Evolutionary conservation across 2,888 invertebrate genomes (phyloP).

Genomic region (Amphipoea lucens): DNA sequence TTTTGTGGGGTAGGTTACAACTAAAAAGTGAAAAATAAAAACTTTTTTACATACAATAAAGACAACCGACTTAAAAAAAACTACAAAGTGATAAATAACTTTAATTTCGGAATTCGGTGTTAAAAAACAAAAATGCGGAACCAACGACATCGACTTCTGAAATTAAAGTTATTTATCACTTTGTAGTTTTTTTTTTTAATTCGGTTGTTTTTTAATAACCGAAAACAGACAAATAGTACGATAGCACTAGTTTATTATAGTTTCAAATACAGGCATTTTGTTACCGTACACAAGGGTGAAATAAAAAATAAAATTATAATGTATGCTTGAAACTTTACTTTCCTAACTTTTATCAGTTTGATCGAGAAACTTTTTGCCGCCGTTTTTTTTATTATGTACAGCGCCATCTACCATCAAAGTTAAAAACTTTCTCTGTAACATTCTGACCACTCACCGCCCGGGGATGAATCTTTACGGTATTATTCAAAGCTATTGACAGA

Average conservation of each 20-base stretch:
- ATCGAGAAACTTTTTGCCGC: conserved; percentile 15
- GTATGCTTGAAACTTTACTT: background rate
- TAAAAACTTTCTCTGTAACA: conserved; percentile 3
- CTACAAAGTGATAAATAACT: too few species aligned
- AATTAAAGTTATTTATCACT: too few species aligned
- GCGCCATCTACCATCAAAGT: conserved; percentile 39
- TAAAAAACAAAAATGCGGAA: too few species aligned
- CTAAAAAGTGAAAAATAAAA: too few species aligned
- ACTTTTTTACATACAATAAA: too few species aligned
- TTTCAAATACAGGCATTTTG: background rate
- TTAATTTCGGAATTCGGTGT: too few species aligned
- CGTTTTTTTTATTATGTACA: background rate
- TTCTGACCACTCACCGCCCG: background rate
- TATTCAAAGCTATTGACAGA: conserved; percentile 29
- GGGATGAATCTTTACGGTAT: background rate
- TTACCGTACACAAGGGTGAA: background rate
- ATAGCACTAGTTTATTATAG: background rate
- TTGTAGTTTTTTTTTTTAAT: too few species aligned
- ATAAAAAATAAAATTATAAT: background rate
- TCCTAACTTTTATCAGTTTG: background rate
- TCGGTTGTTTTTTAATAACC: background rate
- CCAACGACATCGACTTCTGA: too few species aligned
- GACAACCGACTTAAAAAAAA: too few species aligned
- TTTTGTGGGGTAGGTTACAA: too few species aligned
- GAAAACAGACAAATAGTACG: background rate